These are phyloP conservation scores for Zosterops hypoxanthus DNA, from an alignment of 2,113 vertebrate species.

Conservation along the genomic window DNA sequence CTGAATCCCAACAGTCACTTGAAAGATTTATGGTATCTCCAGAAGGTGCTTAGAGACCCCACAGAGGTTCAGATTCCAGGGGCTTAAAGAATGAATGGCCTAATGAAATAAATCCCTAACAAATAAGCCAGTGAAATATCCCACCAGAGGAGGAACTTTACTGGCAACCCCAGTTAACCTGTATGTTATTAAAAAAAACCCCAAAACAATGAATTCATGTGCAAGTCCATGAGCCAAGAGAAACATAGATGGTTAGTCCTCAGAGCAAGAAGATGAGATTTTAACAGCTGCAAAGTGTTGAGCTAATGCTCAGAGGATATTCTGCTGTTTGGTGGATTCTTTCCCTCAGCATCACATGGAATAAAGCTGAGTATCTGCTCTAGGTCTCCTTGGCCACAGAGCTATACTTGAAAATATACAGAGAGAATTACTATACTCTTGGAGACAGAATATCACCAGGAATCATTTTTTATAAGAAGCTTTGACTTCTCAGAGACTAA, in stretches of 20 bases:
- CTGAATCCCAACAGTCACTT: not conserved
- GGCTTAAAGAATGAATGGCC: not conserved
- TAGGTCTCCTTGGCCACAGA: not conserved
- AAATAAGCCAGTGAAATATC: not conserved
- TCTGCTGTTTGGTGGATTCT: not conserved
- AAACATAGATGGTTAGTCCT: not conserved
- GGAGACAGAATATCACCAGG: not conserved
- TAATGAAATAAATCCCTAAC: not conserved
- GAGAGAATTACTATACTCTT: not conserved
- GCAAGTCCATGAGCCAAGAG: not conserved
- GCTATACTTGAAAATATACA: not conserved
- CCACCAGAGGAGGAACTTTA: not conserved
- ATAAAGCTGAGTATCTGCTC: not conserved
- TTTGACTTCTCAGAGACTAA: not conserved
- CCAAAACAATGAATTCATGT: not conserved
- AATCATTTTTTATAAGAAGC: not conserved
- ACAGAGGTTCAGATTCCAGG: not conserved
- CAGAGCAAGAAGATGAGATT: not conserved
- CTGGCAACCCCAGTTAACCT: not conserved
- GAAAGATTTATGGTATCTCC: slow-evolving; percentile 23
- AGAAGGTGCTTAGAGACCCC: slow-evolving; percentile 42
- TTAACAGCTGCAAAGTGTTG: slow-evolving; percentile 10
- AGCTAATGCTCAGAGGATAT: not conserved
- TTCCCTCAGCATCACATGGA: not conserved
- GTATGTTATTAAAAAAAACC: not conserved